These are phyloP conservation scores for Nephrotoma appendiculata DNA, from an alignment of 2,888 invertebrate genomes.

Conservation along the genomic window DNA sequence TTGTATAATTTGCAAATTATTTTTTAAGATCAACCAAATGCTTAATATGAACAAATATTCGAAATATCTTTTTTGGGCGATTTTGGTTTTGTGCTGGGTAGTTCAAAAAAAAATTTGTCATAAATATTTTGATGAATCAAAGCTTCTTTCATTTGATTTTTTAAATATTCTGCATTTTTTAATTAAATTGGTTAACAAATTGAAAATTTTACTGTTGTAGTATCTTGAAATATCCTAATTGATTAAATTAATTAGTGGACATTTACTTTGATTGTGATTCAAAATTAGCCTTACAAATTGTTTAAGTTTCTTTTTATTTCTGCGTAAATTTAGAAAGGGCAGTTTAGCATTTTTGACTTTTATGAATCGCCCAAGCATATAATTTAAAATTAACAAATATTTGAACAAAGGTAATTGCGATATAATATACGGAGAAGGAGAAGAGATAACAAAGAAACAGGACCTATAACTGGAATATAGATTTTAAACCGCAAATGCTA, in stretches of 20 bases:
- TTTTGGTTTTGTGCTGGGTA: not conserved
- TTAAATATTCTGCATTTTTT: not conserved
- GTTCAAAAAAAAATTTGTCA: not conserved
- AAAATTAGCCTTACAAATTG: no score
- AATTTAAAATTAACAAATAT: no score
- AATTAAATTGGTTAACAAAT: not conserved
- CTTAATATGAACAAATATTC: not conserved
- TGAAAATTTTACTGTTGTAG: not conserved
- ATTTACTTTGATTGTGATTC: not conserved
- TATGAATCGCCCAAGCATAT: no score
- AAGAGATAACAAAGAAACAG: no score
- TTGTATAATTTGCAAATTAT: not conserved
- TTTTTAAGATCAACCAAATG: not conserved
- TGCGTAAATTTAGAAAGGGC: no score
- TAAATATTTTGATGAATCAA: not conserved
- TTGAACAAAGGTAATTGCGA: no score
- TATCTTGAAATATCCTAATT: not conserved
- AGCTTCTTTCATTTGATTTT: not conserved
- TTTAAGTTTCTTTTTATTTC: no score
- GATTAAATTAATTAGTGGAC: not conserved
- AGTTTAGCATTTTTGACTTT: no score
- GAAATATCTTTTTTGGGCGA: not conserved
- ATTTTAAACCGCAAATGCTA: no score
- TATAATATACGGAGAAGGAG: no score
- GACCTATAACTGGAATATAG: no score